Base-by-base conservation (phyloP, 2,113 vertebrate genomes). In the Hippocampus zosterae region DNA sequence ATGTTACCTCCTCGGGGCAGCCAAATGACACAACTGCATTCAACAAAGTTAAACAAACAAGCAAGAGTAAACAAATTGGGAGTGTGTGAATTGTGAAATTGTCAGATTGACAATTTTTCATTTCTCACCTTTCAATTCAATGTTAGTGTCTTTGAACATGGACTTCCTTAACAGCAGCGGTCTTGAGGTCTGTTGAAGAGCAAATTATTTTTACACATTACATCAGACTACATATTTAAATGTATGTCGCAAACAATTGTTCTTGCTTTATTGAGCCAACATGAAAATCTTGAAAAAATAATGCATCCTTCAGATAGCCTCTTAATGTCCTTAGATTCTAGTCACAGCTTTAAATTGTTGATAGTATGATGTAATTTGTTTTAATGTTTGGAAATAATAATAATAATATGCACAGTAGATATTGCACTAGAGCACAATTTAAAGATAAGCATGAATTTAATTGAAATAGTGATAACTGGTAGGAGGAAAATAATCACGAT, bases 71-170 rank as follows among this genome's bases (percentile, higher is more conserved):
- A 67, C 41, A 19, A 42, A 33, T 59, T 48, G 15, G 1, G 11
- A 2, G 0, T 2, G 18, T 15, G 1, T 5, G 9, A 67, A 13
- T 10, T 10, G 21, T 23, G 6, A 66, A 0, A 42, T 5, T 8
- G 23, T 21, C 41, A 9, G 1, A 59, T 21, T 27, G 40, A 0
- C 11, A 33, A 16, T 57, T 56, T 40, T 61, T 0, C 0, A 21
- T 10, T 10, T 73, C 89, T 90, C 88, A 96, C 95, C 89, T 90
- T 92, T 92, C 72, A 96, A 57, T 65, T 88, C 80, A 81, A 96
- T 91, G 33, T 94, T 90, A 40, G 94, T 96, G 71, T 87, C 86
- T 79, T 88, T 93, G 83, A 92, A 96, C 93, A 95, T 92, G 53
- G 92, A 93, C 84, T 96, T 96, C 63, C 70, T 91, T 77, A 95